Evolutionary conservation across 2,888 invertebrate genomes (phyloP).

Genomic region (Phortica magna): DNA sequence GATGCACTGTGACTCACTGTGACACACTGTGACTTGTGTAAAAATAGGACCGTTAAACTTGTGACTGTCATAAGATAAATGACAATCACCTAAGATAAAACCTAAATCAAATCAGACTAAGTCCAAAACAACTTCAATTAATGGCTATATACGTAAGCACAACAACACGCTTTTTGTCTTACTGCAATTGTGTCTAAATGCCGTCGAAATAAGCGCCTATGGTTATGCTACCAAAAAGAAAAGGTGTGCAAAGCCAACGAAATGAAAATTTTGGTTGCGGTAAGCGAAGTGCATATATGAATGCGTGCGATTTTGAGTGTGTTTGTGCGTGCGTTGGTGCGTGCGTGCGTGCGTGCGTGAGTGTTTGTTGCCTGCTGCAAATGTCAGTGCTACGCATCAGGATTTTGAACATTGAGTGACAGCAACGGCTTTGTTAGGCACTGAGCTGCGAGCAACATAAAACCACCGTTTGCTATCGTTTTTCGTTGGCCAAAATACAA

Average conservation of each 20-base stretch:
- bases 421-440: neutral
- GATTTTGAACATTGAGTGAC: slow-evolving; percentile 8
- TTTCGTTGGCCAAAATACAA: neutral
- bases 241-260: neutral
- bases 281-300: neutral
- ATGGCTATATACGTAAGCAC: neutral
- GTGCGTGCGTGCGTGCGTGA: neutral
- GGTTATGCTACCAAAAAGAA: neutral
- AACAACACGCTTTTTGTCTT: neutral
- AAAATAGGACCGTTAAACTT: too few relatives aligned
- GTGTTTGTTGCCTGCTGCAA: neutral
- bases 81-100: too few relatives aligned
- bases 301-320: neutral
- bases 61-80: too few relatives aligned
- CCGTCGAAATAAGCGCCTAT: neutral
- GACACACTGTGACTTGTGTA: too few relatives aligned
- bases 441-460: neutral
- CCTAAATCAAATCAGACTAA: too few relatives aligned
- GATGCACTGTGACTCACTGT: too few relatives aligned
- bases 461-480: neutral
- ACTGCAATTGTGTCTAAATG: neutral
- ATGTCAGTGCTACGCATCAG: neutral
- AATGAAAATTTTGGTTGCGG: neutral
- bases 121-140: too few relatives aligned
- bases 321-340: neutral